A percentile compares a stretch with the other conserved stretches of the same genome.
phyloP scores from a whole-genome alignment of 2,113 vertebrate species.

The Bathybates hornii region DNA sequence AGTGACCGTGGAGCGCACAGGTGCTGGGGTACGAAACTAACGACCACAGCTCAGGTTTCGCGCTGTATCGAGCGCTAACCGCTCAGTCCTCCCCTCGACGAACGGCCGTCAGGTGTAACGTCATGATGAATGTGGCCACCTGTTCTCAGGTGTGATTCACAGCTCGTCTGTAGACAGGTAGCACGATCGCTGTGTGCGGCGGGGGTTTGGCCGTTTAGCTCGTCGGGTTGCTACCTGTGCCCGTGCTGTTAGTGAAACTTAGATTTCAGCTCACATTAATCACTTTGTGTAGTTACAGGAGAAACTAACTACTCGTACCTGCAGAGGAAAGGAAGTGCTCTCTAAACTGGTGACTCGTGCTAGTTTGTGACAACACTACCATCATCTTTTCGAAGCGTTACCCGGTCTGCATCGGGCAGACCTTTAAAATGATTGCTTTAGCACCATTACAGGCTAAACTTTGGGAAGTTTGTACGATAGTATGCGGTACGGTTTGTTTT shows the following conservation, averaged over 20 bases:
- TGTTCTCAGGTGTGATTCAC: neutral
- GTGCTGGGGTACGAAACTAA: neutral
- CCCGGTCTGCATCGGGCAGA: neutral
- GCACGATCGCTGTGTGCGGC: neutral
- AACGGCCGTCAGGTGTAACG: neutral
- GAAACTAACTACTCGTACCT: neutral
- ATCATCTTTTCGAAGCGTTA: neutral
- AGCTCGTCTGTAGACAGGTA: rapidly evolving
- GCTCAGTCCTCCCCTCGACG: neutral
- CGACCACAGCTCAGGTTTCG: neutral
- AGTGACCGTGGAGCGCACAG: neutral
- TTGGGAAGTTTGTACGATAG: neutral
- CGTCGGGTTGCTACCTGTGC: neutral
- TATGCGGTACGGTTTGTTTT: constrained; percentile 59
- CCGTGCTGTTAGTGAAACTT: neutral
- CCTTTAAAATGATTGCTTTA: neutral
- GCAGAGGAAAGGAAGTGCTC: neutral
- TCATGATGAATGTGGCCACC: rapidly evolving
- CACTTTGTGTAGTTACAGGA: neutral
- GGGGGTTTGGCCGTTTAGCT: neutral
- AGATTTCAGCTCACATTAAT: neutral
- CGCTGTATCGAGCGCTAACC: neutral
- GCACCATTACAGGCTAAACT: neutral
- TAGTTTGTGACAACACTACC: neutral
- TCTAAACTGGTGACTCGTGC: neutral